phyloP scores from a whole-genome alignment of 2,797 vertebrate genomes.

The Sebastes minor region DNA sequence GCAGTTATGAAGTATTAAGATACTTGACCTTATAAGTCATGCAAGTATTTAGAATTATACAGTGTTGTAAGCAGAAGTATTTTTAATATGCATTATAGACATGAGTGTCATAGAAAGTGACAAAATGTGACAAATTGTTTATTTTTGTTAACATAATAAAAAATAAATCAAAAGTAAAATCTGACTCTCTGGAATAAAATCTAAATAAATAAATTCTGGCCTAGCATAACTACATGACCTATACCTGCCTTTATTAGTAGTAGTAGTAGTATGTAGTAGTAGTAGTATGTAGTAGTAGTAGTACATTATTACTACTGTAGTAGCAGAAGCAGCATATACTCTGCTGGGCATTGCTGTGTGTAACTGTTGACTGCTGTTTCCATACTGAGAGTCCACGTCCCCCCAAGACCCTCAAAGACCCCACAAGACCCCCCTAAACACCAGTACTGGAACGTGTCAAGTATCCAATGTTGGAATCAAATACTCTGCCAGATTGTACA shows the following conservation, averaged over 20 bases:
- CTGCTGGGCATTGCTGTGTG: background rate
- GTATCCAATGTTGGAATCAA: background rate
- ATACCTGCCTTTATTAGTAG: background rate
- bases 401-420: background rate
- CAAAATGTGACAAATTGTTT: fast-evolving
- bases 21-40: too few species aligned
- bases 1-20: too few species aligned
- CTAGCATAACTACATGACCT: background rate
- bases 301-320: background rate
- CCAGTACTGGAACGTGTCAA: background rate
- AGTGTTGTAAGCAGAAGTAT: background rate
- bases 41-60: fast-evolving
- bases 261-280: background rate
- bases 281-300: background rate
- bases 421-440: background rate
- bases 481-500: background rate
- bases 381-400: background rate
- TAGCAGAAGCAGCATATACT: background rate
- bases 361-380: background rate
- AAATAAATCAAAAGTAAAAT: background rate
- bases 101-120: background rate
- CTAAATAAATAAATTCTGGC: background rate
- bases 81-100: background rate
- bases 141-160: background rate
- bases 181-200: background rate